phyloP scores from a whole-genome alignment of 2,797 vertebrate genomes.

The Enteromius viviparus region DNA sequence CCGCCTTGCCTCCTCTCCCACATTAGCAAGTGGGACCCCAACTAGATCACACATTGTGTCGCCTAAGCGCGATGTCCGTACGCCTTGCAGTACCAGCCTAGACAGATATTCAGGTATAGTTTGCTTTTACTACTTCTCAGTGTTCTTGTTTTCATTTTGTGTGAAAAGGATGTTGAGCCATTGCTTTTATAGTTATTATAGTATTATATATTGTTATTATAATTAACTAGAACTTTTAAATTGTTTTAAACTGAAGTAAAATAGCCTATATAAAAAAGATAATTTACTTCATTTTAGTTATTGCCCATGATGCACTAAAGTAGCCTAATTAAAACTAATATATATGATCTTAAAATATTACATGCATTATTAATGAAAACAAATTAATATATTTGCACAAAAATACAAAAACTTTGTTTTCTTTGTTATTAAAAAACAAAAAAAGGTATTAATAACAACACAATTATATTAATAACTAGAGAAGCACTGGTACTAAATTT shows the following conservation, averaged over 20 bases:
- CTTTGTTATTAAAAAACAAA: no score
- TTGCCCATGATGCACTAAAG: neutral
- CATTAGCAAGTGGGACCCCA: neutral
- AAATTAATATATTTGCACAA: neutral
- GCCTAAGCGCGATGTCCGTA: constrained; percentile 4
- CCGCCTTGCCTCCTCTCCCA: constrained; percentile 36
- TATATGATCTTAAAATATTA: neutral
- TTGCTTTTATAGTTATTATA: neutral
- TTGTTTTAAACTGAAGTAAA: neutral
- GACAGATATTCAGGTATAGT: constrained; percentile 62
- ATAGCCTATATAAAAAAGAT: neutral
- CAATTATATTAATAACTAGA: neutral
- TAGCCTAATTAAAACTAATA: neutral
- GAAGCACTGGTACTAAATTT: neutral
- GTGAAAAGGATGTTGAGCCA: neutral
- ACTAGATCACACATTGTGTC: constrained; percentile 25
- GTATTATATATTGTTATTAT: neutral
- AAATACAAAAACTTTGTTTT: neutral
- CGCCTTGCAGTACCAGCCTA: constrained; percentile 40
- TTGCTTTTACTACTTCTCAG: neutral
- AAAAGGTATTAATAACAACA: neutral
- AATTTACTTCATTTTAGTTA: neutral
- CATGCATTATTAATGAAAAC: neutral
- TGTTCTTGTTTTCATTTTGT: neutral
- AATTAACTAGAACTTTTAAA: neutral